Evolutionary conservation across 2,797 vertebrate species (phyloP), one percentile per base, ranked within the genome.

Genomic region (Chloroceryle amazona): DNA sequence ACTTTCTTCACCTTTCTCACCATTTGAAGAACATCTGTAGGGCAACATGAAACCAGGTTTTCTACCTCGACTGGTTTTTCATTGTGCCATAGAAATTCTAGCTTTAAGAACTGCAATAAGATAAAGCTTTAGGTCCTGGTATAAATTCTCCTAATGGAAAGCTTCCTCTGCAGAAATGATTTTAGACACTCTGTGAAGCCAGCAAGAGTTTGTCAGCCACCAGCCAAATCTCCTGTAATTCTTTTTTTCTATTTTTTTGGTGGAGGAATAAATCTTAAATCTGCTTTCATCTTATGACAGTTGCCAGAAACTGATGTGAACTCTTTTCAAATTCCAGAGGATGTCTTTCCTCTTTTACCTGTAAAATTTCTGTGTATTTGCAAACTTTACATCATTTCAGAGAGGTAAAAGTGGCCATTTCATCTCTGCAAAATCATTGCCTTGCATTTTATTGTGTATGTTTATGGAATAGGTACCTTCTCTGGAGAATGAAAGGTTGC

Each of bases 101-200:
- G 42, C 54, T 81, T 72, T 79, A 68, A 61, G 80, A 84, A 39
- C 17, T 86, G 68, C 18, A 31, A 51, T 57, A 44, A 16, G 10
- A 8, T 72, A 31, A 90, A 90, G 46, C 16, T 72, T 86, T 75
- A 39, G 15, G 35, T 86, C 21, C 62, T 90, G 46, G 79, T 86
- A 33, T 4, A 90, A 94, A 90, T 20, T 37, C n/a, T 74, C 2
- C 11, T 66, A 31, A 58, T 7, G 26, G 67, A 71, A 93, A 80
- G 28, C 29, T 61, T 82, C 9, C 29, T 91, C 63, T 87, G 49
- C 58, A 81, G 61, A 33, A 85, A 23, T 11, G 67, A 13, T 89
- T 91, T 89, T 73, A 82, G 60, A 41, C 90, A 60, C 58, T 90
- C 51, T 57, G 66, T 89, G 67, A 87, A 91, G 52, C 91, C 90